Evolutionary conservation across 2,797 vertebrate species (phyloP).

Genomic region (Hirundo rustica): DNA sequence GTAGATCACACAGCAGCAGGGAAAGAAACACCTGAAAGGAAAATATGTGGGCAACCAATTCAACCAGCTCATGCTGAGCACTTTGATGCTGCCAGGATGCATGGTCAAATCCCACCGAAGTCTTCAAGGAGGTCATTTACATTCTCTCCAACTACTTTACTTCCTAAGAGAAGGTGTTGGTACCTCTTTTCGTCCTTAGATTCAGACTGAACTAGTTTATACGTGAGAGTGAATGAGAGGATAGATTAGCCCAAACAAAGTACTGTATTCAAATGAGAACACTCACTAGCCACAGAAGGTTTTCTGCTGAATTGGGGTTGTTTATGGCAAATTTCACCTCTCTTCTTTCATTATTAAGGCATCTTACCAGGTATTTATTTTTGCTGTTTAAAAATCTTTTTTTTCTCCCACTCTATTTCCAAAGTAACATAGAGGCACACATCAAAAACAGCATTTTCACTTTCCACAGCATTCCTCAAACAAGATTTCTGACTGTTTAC

Average conservation of each 20-base stretch:
- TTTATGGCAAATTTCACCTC: not conserved
- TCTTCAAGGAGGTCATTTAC: not conserved
- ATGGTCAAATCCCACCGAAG: not conserved
- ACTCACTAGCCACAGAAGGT: not conserved
- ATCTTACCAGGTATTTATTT: not conserved
- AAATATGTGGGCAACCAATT: not conserved
- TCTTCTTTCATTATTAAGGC: not conserved
- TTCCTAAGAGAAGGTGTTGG: not conserved
- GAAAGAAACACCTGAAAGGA: not conserved
- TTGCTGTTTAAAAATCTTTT: not conserved
- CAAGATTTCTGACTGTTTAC: not conserved
- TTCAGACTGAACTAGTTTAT: not conserved
- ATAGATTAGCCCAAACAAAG: not conserved
- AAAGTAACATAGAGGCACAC: not conserved
- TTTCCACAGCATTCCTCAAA: not conserved
- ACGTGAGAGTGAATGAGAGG: not conserved
- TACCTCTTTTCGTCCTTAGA: not conserved
- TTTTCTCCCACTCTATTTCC: not conserved
- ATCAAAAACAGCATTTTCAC: not conserved
- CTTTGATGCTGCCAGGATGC: not conserved
- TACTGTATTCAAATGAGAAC: not conserved
- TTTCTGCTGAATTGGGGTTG: not conserved
- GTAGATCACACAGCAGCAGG: accelerated
- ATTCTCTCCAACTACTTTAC: not conserved
- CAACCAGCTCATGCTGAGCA: not conserved